Conservation (phyloP, 2,888 invertebrate species). For the Mellilla xanthometata region DNA sequence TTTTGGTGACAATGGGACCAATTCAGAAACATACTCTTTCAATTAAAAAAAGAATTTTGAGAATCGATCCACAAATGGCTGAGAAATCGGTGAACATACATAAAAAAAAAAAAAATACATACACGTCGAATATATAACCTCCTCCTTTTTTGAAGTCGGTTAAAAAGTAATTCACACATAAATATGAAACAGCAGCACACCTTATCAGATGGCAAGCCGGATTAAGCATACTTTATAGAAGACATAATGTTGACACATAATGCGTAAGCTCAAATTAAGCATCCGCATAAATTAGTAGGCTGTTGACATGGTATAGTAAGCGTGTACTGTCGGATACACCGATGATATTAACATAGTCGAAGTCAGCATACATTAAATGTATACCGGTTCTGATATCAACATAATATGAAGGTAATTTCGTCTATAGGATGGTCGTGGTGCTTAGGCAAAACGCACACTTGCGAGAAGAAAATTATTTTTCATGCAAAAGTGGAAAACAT, state of each 20-base stretch:
- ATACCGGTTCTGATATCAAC: slow-evolving; percentile 13
- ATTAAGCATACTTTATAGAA: slow-evolving; percentile 8
- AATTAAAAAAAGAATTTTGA: too few species aligned
- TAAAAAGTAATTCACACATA: slow-evolving; percentile 5
- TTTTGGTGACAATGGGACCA: too few species aligned
- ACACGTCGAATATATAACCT: too few species aligned
- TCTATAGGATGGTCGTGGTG: background rate
- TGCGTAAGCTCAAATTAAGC: slow-evolving; percentile 17
- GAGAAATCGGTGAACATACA: too few species aligned
- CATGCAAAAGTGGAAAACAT: too few species aligned
- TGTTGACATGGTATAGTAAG: slow-evolving; percentile 20
- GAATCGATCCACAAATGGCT: too few species aligned
- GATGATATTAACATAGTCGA: slow-evolving; percentile 19
- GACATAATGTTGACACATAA: slow-evolving; percentile 10
- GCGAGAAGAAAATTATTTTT: too few species aligned
- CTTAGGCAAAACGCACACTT: too few species aligned
- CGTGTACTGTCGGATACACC: slow-evolving; percentile 5
- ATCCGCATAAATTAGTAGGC: slow-evolving; percentile 18
- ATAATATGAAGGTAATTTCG: background rate
- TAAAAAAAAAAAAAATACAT: too few species aligned
- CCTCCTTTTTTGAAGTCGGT: too few species aligned
- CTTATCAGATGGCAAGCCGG: slow-evolving; percentile 3
- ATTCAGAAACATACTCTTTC: too few species aligned
- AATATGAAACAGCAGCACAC: background rate
- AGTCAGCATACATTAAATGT: slow-evolving; percentile 14